These are phyloP conservation scores for Chiloscyllium punctatum DNA, from an alignment of 2,797 vertebrate genomes.

Conservation along the genomic window DNA sequence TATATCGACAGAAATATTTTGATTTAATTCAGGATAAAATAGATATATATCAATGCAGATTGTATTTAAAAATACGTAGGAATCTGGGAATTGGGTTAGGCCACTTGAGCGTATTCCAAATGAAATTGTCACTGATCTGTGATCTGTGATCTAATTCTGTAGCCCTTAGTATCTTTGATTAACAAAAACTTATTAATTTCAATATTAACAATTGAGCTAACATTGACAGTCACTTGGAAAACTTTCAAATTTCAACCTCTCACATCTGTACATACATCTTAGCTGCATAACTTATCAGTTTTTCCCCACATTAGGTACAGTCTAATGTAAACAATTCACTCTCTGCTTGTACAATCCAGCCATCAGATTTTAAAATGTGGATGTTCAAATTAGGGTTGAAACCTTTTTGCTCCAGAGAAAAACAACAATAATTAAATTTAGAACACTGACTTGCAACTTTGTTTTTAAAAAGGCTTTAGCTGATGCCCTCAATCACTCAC, in stretches of 20 bases:
- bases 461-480: neutral
- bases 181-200: neutral
- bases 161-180: no score
- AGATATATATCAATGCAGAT: neutral
- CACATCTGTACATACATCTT: neutral
- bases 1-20: neutral
- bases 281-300: neutral
- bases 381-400: neutral
- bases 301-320: neutral
- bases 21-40: no score
- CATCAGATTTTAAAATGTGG: neutral
- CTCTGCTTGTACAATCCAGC: neutral
- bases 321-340: neutral
- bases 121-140: neutral
- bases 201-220: neutral
- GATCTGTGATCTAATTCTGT: neutral
- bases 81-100: neutral
- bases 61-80: neutral
- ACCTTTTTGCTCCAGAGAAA: neutral
- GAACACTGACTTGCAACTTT: neutral
- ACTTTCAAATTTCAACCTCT: neutral
- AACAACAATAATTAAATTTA: neutral
- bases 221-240: neutral
- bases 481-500: neutral
- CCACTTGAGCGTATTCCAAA: neutral